Base-by-base conservation (phyloP, 2,797 vertebrate genomes). In the Novumbra hubbsi region DNA sequence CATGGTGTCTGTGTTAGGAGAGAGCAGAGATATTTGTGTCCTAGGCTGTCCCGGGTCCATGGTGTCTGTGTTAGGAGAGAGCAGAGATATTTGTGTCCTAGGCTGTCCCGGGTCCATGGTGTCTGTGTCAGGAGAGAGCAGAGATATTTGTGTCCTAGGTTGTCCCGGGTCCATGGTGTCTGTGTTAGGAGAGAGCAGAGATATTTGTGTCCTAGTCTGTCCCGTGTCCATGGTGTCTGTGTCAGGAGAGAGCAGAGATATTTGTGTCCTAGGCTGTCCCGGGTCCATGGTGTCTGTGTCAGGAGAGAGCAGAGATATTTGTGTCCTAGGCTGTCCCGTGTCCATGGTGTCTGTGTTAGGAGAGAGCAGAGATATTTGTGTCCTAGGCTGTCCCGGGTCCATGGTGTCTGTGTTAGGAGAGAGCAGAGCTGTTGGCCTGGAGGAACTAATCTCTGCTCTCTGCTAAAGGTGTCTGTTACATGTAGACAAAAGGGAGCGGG, bases 381-480 rank as follows among this genome's bases (percentile, higher is more conserved):
- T 17, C 41, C 11, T 34, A 4, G 16, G 34, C 24, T 57, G 15
- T 45, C 28, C 16, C 17, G 4, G 8, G 28, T 30, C 4, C 28
- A 9, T 16, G 16, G 63, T 65, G 17, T 32, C 27, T 34, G 15
- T 64, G 28, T 65, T 28, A 34, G 27, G 38, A n/a, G 38, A 45
- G 71, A 45, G 32, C 19, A 17, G 57, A 28, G 34, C 17, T 11
- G 21, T 15, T 63, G 28, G 50, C 16, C 73, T 49, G 71, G 55
- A 16, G 19, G 41, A 45, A 45, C 41, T 32, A 24, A 21, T 41
- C 16, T 38, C 12, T 57, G 41, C 55, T 16, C 27, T 69, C 50
- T 63, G 76, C n/a, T 74, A 74, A 82, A 74, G 81, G 66, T 78
- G 72, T 73, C 68, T 38, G 64, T 63, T 74, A 74, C 65, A 74